These are phyloP conservation scores for Uropetala carovei DNA, from an alignment of 2,888 invertebrate species.

Conservation along the genomic window DNA sequence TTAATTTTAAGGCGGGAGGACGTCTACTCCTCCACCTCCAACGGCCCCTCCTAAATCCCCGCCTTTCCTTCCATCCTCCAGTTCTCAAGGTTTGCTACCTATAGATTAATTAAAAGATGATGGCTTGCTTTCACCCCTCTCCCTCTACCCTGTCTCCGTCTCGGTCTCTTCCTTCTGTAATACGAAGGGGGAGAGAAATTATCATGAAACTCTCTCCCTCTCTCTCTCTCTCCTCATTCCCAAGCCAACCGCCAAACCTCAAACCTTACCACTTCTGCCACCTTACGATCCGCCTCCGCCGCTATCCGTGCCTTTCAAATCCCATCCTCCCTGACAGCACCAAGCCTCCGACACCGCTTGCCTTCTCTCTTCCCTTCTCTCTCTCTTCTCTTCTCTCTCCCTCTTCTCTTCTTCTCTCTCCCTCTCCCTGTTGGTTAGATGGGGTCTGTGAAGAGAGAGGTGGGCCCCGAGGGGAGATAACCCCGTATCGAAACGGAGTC, in stretches of 20 bases:
- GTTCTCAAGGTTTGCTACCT: not conserved
- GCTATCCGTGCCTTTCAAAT: not conserved
- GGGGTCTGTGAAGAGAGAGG: not conserved
- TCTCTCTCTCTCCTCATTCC: not conserved
- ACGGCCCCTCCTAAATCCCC: not conserved
- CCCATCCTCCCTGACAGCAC: not conserved
- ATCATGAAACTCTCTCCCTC: too few species aligned
- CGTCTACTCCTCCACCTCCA: not conserved
- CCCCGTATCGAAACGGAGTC: not conserved
- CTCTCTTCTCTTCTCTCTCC: not conserved
- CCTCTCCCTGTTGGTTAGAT: not conserved
- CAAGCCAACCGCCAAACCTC: too few species aligned
- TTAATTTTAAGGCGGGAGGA: not conserved
- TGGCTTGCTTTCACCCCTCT: not conserved
- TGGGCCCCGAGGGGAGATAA: not conserved
- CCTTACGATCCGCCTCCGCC: not conserved
- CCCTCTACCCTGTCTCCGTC: not conserved
- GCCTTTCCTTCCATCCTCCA: too few species aligned
- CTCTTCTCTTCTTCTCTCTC: not conserved
- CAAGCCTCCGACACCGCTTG: not conserved
- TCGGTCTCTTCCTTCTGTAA: too few species aligned
- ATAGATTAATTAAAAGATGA: conserved; percentile 61
- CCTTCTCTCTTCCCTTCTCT: not conserved
- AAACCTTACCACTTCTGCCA: too few species aligned
- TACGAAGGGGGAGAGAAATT: too few species aligned